Percentiles rank a stretch among this genome's conserved stretches.
Conservation (phyloP, 2,797 vertebrate genomes). For the Calcarius lapponicus region DNA sequence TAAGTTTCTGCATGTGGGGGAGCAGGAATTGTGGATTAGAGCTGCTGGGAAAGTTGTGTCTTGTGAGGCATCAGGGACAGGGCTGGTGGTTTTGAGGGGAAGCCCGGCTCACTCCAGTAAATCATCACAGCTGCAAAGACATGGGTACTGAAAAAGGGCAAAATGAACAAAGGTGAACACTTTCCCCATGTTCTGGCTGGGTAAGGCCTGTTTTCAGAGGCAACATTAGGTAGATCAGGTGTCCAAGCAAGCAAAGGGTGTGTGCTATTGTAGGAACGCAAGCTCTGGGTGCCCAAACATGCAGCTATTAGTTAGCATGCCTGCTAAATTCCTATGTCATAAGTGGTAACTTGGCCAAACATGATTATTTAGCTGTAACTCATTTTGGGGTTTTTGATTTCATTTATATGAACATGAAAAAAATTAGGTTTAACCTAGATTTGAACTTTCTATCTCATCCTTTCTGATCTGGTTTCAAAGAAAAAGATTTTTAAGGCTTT, state of each 20-base stretch:
- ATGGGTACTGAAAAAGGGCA: neutral
- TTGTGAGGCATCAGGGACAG: neutral
- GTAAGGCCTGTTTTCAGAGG: slow-evolving; percentile 65
- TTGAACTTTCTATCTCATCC: neutral
- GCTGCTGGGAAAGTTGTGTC: neutral
- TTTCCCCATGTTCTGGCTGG: neutral
- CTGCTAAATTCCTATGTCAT: slow-evolving; percentile 76
- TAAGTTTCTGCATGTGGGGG: neutral
- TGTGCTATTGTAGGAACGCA: slow-evolving; percentile 57
- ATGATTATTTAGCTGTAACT: slow-evolving; percentile 71
- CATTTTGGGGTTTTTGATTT: slow-evolving; percentile 24
- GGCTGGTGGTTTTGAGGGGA: neutral
- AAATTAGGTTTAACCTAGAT: neutral
- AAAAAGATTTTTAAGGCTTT: neutral
- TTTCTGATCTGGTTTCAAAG: neutral
- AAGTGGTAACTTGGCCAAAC: slow-evolving; percentile 60
- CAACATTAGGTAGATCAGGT: slow-evolving; percentile 57
- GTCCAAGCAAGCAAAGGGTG: slow-evolving; percentile 73
- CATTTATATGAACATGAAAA: slow-evolving; percentile 55
- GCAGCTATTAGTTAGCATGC: slow-evolving; percentile 73
- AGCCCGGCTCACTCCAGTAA: neutral
- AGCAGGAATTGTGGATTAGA: neutral
- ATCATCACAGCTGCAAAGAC: neutral
- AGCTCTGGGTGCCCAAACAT: slow-evolving; percentile 73
- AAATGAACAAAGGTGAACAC: neutral